These are phyloP conservation scores for Dufourea novaeangliae DNA, from an alignment of 1,140 invertebrate species.

Conservation along the genomic window DNA sequence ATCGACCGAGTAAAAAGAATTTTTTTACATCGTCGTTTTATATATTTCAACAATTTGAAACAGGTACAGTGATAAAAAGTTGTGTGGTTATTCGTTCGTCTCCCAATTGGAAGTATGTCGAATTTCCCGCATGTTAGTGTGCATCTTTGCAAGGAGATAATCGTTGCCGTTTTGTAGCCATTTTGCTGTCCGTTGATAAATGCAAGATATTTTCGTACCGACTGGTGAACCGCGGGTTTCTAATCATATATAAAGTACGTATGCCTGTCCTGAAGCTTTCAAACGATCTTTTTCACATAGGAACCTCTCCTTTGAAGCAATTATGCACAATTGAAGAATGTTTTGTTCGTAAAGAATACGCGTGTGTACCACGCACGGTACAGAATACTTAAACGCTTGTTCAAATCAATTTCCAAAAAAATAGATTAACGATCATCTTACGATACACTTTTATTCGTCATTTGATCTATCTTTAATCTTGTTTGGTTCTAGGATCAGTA, in stretches of 20 bases:
- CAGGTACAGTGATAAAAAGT: slow-evolving; percentile 41
- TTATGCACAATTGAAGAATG: background rate
- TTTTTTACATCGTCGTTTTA: slow-evolving; percentile 34
- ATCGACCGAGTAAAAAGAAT: slow-evolving; percentile 78
- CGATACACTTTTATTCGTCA: background rate
- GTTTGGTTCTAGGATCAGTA: background rate
- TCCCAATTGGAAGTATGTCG: background rate
- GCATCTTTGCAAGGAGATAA: slow-evolving; percentile 44
- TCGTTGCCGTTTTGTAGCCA: slow-evolving; percentile 73
- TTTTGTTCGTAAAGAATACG: background rate
- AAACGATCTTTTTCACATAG: background rate
- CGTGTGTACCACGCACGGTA: background rate
- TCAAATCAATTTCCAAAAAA: slow-evolving; percentile 34
- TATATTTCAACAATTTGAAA: slow-evolving; percentile 32
- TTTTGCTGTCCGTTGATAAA: slow-evolving; percentile 83
- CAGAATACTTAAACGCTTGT: background rate
- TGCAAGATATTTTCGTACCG: slow-evolving; percentile 79
- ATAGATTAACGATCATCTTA: background rate
- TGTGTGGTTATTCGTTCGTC: slow-evolving; percentile 6
- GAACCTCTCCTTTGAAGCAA: background rate
- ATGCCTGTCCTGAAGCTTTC: slow-evolving; percentile 17
- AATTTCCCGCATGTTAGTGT: background rate
- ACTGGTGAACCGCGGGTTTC: slow-evolving; percentile 72
- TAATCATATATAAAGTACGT: slow-evolving; percentile 33
- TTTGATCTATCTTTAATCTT: background rate